These are phyloP conservation scores for Phaonia tiefii DNA, from an alignment of 2,888 invertebrate genomes.

Conservation along the genomic window DNA sequence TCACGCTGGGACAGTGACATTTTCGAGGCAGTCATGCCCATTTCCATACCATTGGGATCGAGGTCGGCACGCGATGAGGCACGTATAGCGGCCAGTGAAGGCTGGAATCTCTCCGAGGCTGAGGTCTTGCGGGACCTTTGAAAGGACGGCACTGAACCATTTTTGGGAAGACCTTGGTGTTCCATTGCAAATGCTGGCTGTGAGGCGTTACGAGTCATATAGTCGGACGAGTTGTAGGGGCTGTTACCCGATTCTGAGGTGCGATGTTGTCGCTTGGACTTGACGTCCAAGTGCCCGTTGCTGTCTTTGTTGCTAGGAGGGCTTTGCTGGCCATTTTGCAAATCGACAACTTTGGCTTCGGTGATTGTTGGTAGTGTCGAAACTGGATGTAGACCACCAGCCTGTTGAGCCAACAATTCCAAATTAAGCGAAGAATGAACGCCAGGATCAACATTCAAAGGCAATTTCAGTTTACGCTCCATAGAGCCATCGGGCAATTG, in stretches of 20 bases:
- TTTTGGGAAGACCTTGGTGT: conserved; percentile 85
- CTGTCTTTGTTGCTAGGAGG: conserved; percentile 71
- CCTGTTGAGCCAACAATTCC: conserved; percentile 86
- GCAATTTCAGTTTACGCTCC: conserved; percentile 94
- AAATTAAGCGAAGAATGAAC: conserved; percentile 95
- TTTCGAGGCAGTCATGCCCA: conserved; percentile 88
- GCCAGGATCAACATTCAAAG: conserved; percentile 95
- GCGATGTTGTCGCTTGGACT: conserved; percentile 72
- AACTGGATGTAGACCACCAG: conserved; percentile 89
- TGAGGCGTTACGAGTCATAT: conserved; percentile 90
- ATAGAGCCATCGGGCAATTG: conserved; percentile 94
- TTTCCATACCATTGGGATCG: conserved; percentile 87
- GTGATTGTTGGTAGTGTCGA: conserved; percentile 94
- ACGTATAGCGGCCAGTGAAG: conserved; percentile 90
- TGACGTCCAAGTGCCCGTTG: conserved; percentile 74
- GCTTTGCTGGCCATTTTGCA: conserved; percentile 71
- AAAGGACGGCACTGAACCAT: conserved; percentile 94
- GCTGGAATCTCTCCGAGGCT: conserved; percentile 91
- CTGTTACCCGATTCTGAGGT: conserved; percentile 78
- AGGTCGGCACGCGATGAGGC: conserved; percentile 89
- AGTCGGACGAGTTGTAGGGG: conserved; percentile 79
- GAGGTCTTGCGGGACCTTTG: conserved; percentile 92
- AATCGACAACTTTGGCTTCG: conserved; percentile 88
- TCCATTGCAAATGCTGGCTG: conserved; percentile 89
- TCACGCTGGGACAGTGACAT: conserved; percentile 82